Evolutionary conservation across 2,888 invertebrate species (phyloP).

Genomic region (Andrena haemorrhoa): DNA sequence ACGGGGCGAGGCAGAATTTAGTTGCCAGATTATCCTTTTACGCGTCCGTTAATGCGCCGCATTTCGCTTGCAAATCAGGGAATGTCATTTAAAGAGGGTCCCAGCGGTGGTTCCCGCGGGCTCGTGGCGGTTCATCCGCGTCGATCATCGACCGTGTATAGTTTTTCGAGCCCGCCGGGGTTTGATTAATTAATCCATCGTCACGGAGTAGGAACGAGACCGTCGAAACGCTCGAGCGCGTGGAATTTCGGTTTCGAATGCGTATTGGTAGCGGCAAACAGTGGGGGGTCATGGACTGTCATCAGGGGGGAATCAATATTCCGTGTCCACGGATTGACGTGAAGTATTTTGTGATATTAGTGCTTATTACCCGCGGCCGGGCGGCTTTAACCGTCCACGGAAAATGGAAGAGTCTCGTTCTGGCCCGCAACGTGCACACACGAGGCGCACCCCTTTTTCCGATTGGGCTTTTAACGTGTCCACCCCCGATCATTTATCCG

Average conservation of each 20-base stretch:
- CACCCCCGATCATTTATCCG: slow-evolving; percentile 53
- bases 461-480: slow-evolving; percentile 45
- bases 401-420: slow-evolving; percentile 62
- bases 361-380: slow-evolving; percentile 76
- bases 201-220: slow-evolving; percentile 73
- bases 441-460: slow-evolving; percentile 35
- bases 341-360: slow-evolving; percentile 80
- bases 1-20: not conserved
- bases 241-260: slow-evolving; percentile 77
- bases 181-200: slow-evolving; percentile 80
- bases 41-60: slow-evolving; percentile 9
- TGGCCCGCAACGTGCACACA: slow-evolving; percentile 12
- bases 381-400: slow-evolving; percentile 50
- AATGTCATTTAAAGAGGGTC: slow-evolving; percentile 33
- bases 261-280: slow-evolving; percentile 71
- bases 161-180: slow-evolving; percentile 69
- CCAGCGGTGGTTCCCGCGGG: slow-evolving; percentile 43
- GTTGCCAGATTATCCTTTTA: not conserved
- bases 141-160: slow-evolving; percentile 67
- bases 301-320: slow-evolving; percentile 77
- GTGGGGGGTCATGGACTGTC: slow-evolving; percentile 54
- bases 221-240: slow-evolving; percentile 68
- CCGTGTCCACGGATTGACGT: slow-evolving; percentile 75
- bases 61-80: not conserved
- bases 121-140: slow-evolving; percentile 61